A percentile compares a stretch with the other conserved stretches of the same genome.
Conservation (phyloP, 1,140 invertebrate species). For the Homarus americanus region DNA sequence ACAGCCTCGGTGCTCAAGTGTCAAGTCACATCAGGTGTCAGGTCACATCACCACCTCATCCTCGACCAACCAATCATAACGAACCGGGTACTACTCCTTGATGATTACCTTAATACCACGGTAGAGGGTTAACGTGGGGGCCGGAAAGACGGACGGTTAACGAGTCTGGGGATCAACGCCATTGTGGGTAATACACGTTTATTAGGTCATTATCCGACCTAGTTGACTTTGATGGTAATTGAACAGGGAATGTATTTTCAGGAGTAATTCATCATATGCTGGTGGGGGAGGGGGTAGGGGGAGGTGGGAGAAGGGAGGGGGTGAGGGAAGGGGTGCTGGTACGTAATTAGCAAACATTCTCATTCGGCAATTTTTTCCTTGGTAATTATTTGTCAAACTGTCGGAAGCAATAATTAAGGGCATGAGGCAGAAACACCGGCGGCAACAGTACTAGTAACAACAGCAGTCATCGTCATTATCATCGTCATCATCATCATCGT, state of each 20-base stretch:
- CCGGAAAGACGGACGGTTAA: conserved; percentile 28
- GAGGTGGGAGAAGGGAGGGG: too few relatives aligned
- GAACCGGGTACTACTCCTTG: too few relatives aligned
- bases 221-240: conserved; percentile 24
- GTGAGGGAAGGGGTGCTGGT: conserved; percentile 8
- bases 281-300: too few relatives aligned
- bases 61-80: too few relatives aligned
- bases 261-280: neutral
- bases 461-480: too few relatives aligned
- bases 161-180: neutral
- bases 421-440: neutral
- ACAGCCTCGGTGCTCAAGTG: too few relatives aligned
- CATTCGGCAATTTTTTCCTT: conserved; percentile 14
- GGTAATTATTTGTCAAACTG: conserved; percentile 22
- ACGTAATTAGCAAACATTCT: conserved; percentile 16
- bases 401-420: conserved; percentile 31
- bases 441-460: too few relatives aligned
- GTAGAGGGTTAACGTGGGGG: conserved; percentile 14
- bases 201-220: conserved; percentile 23
- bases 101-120: too few relatives aligned
- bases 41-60: too few relatives aligned
- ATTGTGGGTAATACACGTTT: conserved; percentile 14
- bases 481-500: too few relatives aligned
- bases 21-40: too few relatives aligned
- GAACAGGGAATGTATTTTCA: neutral